phyloP scores from a whole-genome alignment of 1,140 invertebrate species.

The Megalonaias nervosa region DNA sequence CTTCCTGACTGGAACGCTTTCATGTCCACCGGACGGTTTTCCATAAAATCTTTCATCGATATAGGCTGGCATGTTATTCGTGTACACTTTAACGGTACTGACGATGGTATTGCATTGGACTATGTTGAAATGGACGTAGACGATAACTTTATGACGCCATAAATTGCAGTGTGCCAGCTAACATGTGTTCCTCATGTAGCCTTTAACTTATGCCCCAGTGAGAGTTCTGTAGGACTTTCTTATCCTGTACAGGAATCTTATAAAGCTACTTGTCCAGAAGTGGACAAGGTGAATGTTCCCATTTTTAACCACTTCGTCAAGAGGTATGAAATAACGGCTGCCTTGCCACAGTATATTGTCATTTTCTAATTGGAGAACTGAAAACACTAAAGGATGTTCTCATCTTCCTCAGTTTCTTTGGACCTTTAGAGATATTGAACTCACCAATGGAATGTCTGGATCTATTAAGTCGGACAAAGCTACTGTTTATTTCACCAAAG shows the following conservation, averaged over 20 bases:
- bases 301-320: constrained; percentile 33
- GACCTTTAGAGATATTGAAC: constrained; percentile 22
- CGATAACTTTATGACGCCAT: constrained; percentile 16
- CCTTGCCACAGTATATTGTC: constrained; percentile 37
- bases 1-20: constrained; percentile 21
- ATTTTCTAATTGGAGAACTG: constrained; percentile 31
- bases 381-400: constrained; percentile 33
- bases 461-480: constrained; percentile 13
- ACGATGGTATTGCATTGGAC: constrained; percentile 27
- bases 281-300: constrained; percentile 43
- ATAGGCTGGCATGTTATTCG: constrained; percentile 27
- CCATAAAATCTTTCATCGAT: background rate
- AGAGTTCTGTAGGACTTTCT: constrained; percentile 9
- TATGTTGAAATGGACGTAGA: constrained; percentile 20
- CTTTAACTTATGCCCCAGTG: constrained; percentile 14
- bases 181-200: constrained; percentile 14
- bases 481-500: constrained; percentile 12
- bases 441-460: background rate
- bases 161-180: constrained; percentile 26
- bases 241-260: constrained; percentile 33
- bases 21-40: constrained; percentile 23
- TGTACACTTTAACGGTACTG: constrained; percentile 25
- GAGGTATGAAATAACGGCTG: constrained; percentile 36
- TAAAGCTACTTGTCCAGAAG: constrained; percentile 39
- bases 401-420: constrained; percentile 32